These are phyloP conservation scores for Silurus aristotelis DNA, from an alignment of 2,797 vertebrate genomes.

Conservation along the genomic window DNA sequence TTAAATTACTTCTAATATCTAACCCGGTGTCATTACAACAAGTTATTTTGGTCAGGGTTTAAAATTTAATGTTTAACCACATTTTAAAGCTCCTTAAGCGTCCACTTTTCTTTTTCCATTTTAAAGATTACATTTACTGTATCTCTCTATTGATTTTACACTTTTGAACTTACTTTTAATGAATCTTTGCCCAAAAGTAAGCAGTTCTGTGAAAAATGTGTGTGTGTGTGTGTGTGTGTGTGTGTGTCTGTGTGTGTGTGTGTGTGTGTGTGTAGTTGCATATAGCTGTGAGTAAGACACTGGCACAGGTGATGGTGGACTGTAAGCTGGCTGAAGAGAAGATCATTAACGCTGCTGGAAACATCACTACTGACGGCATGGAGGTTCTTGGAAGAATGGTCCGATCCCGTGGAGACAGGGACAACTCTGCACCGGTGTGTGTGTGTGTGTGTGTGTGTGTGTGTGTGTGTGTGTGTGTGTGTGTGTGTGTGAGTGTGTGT, in stretches of 20 bases:
- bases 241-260: background rate
- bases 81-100: too few species aligned
- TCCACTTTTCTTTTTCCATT: too few species aligned
- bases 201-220: too few species aligned
- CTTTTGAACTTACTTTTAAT: too few species aligned
- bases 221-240: too few species aligned
- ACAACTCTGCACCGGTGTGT: conserved; percentile 89
- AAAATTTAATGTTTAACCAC: too few species aligned
- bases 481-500: conserved; percentile 17
- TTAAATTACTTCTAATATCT: too few species aligned
- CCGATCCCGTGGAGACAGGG: conserved; percentile 82
- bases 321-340: conserved; percentile 87
- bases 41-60: too few species aligned
- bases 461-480: conserved; percentile 53
- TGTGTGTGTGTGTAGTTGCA: conserved; percentile 77
- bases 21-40: too few species aligned
- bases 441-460: conserved; percentile 8
- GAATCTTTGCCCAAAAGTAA: too few species aligned
- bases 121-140: too few species aligned
- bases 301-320: conserved; percentile 85
- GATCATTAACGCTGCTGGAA: conserved; percentile 84
- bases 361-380: conserved; percentile 85
- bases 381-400: conserved; percentile 94
- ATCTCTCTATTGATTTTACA: too few species aligned
- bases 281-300: conserved; percentile 87